phyloP scores from a whole-genome alignment of 2,113 vertebrate genomes.

The Dasyprocta punctata region DNA sequence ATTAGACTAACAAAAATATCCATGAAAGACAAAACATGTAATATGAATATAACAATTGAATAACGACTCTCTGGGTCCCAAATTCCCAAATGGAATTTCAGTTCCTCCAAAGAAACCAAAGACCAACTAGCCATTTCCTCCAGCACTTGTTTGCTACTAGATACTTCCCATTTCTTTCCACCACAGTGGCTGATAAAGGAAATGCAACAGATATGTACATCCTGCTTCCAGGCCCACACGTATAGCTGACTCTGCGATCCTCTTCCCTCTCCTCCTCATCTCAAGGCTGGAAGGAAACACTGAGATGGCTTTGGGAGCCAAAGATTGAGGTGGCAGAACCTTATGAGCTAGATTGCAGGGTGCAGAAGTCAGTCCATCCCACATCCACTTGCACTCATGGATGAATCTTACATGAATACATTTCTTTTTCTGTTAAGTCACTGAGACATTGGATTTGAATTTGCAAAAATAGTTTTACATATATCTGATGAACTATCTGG shows the following conservation, averaged over 20 bases:
- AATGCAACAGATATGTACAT: neutral
- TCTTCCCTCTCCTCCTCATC: neutral
- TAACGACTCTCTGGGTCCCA: neutral
- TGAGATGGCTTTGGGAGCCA: neutral
- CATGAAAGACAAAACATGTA: neutral
- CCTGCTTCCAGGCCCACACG: neutral
- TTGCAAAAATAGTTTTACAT: neutral
- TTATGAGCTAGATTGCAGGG: neutral
- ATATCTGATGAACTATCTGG: neutral
- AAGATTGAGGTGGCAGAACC: neutral
- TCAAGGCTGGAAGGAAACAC: neutral
- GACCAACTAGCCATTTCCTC: neutral
- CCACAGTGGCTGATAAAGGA: neutral
- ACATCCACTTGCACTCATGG: rapidly evolving
- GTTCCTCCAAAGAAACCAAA: neutral
- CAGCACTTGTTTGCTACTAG: neutral
- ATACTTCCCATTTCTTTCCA: neutral
- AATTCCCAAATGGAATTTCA: neutral
- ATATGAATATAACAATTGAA: neutral
- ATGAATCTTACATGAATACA: neutral
- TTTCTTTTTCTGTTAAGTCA: neutral
- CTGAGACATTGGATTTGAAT: neutral
- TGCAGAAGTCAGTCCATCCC: neutral
- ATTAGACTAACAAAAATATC: neutral
- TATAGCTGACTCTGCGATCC: neutral